Conservation (phyloP, 2,113 vertebrate species). For the Cyprinodon variegatus region DNA sequence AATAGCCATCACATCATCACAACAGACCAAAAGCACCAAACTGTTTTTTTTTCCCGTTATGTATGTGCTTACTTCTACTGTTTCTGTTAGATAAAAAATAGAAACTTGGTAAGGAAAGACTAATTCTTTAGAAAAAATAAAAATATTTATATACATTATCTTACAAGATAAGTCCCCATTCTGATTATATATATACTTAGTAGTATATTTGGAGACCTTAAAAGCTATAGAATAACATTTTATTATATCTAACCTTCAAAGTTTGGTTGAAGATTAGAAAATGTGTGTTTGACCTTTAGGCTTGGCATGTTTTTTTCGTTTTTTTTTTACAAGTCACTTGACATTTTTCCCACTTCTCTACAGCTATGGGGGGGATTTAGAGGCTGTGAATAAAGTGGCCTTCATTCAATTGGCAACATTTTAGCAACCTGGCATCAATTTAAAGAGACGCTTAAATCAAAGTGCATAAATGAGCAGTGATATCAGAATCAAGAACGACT, state of each 20-base stretch:
- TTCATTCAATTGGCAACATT: slow-evolving; percentile 23
- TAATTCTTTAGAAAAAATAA: too few relatives aligned
- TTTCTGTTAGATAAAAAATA: too few relatives aligned
- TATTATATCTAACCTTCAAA: neutral
- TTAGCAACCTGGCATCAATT: slow-evolving; percentile 20
- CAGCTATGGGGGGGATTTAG: neutral
- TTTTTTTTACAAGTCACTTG: slow-evolving; percentile 17
- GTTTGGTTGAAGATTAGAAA: neutral
- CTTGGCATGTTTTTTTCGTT: neutral
- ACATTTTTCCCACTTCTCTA: slow-evolving; percentile 7
- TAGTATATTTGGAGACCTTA: neutral
- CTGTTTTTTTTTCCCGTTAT: too few relatives aligned
- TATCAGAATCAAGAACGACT: slow-evolving; percentile 13
- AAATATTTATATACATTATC: too few relatives aligned
- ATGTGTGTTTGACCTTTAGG: neutral
- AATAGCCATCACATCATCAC: too few relatives aligned
- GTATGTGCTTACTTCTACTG: too few relatives aligned
- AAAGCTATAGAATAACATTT: neutral
- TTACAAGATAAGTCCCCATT: too few relatives aligned
- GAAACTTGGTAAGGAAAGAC: too few relatives aligned
- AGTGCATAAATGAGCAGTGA: slow-evolving; percentile 3
- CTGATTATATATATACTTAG: too few relatives aligned
- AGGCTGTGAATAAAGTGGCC: slow-evolving; percentile 17
- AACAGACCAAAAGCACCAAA: too few relatives aligned
- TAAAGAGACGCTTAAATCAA: slow-evolving; percentile 6